Percentiles rank a stretch among this genome's conserved stretches.
phyloP scores from a whole-genome alignment of 2,113 vertebrate species.

The Nesogale talazaci region DNA sequence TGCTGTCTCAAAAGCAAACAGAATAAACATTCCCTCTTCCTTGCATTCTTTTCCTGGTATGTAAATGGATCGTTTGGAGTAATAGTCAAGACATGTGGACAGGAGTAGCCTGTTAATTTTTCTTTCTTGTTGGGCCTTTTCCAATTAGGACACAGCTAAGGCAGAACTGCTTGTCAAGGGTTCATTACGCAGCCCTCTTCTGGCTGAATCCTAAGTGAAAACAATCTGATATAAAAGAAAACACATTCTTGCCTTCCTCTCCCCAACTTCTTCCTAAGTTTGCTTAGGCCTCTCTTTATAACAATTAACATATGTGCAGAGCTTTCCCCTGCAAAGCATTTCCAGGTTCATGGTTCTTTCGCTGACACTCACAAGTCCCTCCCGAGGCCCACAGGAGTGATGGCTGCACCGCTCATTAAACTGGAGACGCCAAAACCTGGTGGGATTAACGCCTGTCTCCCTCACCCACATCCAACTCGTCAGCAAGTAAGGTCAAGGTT shows the following conservation, averaged over 20 bases:
- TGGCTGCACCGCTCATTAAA: too few relatives aligned
- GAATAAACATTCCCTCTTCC: slow-evolving; percentile 48
- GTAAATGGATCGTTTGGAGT: slow-evolving; percentile 58
- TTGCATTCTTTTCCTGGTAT: slow-evolving; percentile 62
- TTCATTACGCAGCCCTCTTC: slow-evolving; percentile 31
- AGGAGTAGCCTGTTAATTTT: slow-evolving; percentile 57
- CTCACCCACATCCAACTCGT: not conserved
- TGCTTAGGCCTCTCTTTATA: not conserved
- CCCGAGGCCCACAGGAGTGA: not conserved
- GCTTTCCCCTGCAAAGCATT: not conserved
- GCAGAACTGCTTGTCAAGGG: slow-evolving; percentile 24
- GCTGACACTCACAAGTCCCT: not conserved
- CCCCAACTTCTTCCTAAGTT: not conserved
- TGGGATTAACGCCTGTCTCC: not conserved
- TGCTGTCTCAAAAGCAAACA: slow-evolving; percentile 49
- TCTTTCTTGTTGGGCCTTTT: slow-evolving; percentile 70
- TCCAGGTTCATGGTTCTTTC: slow-evolving; percentile 19
- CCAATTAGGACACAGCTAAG: slow-evolving; percentile 55
- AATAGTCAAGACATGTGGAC: slow-evolving; percentile 57
- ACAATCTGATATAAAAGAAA: slow-evolving; percentile 54
- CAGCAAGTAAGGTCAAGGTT: not conserved
- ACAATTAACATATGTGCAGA: slow-evolving; percentile 17
- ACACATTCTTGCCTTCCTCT: slow-evolving; percentile 20
- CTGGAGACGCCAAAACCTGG: not conserved
- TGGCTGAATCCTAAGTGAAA: slow-evolving; percentile 48